Percentiles rank a stretch among this genome's conserved stretches.
These are phyloP conservation scores for Cosmia pyralina DNA, from an alignment of 2,888 invertebrate genomes.

Conservation along the genomic window DNA sequence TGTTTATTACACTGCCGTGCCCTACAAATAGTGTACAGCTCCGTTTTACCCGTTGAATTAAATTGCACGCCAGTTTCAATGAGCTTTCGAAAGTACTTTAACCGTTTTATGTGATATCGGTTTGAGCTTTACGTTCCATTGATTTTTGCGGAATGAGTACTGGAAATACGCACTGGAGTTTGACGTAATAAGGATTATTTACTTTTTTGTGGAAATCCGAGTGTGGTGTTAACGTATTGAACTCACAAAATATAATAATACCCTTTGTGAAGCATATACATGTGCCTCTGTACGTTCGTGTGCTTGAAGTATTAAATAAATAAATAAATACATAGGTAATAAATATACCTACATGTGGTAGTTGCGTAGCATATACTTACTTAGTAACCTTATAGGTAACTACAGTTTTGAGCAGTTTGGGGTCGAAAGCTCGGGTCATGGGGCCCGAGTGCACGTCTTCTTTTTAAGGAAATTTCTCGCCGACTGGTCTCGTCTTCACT, in stretches of 20 bases:
- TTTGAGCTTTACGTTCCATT: conserved; percentile 27
- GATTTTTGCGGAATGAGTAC: conserved; percentile 17
- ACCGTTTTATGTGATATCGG: conserved; percentile 30
- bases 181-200: neutral
- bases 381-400: too few relatives aligned
- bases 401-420: too few relatives aligned
- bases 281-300: too few relatives aligned
- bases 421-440: too few relatives aligned
- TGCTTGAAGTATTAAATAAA: too few relatives aligned
- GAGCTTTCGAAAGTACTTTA: conserved; percentile 36
- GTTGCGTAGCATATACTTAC: neutral
- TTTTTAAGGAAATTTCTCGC: too few relatives aligned
- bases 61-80: conserved; percentile 48
- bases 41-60: conserved; percentile 31
- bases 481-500: too few relatives aligned
- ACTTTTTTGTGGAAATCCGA: neutral
- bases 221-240: neutral
- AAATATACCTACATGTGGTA: too few relatives aligned
- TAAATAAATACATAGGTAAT: too few relatives aligned
- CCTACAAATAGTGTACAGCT: conserved; percentile 33
- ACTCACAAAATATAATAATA: neutral
- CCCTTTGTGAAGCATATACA: too few relatives aligned
- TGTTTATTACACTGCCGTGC: conserved; percentile 64
- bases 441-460: too few relatives aligned
- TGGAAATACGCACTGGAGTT: conserved; percentile 1